Evolutionary conservation across 2,888 invertebrate species (phyloP).

Genomic region (Oscheius sp.): DNA sequence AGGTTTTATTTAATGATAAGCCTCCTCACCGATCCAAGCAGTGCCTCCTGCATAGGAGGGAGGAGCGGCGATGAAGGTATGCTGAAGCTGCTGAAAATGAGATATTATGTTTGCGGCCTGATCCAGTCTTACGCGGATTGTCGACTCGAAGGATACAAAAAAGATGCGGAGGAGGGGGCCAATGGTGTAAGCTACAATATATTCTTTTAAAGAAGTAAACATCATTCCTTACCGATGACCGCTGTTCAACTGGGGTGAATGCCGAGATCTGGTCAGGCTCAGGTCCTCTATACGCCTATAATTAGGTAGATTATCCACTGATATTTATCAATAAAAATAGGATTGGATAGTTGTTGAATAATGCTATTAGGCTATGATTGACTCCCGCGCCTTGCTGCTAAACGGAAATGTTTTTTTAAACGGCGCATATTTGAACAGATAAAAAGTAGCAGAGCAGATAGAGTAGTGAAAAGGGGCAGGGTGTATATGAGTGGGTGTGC

Average conservation of each 20-base stretch:
- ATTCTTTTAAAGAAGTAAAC: too few relatives aligned
- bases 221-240: too few relatives aligned
- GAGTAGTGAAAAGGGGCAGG: background rate
- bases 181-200: too few relatives aligned
- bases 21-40: background rate
- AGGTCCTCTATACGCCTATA: too few relatives aligned
- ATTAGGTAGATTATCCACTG: too few relatives aligned
- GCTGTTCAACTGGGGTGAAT: too few relatives aligned
- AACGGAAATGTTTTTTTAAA: background rate
- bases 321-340: too few relatives aligned
- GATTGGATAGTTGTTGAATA: background rate
- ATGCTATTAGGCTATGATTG: background rate
- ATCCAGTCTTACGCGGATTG: conserved; percentile 14
- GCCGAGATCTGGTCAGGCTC: too few relatives aligned
- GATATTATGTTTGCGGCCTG: background rate
- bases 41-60: conserved; percentile 9
- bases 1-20: background rate
- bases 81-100: conserved; percentile 10
- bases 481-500: conserved; percentile 2
- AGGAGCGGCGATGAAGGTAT: conserved; percentile 17
- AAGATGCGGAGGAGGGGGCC: background rate
- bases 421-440: background rate
- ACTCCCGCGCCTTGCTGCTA: too few relatives aligned
- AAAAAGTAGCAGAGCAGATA: background rate
- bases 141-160: conserved; percentile 3